Conservation (phyloP, 2,113 vertebrate genomes). For the Carassius auratus region DNA sequence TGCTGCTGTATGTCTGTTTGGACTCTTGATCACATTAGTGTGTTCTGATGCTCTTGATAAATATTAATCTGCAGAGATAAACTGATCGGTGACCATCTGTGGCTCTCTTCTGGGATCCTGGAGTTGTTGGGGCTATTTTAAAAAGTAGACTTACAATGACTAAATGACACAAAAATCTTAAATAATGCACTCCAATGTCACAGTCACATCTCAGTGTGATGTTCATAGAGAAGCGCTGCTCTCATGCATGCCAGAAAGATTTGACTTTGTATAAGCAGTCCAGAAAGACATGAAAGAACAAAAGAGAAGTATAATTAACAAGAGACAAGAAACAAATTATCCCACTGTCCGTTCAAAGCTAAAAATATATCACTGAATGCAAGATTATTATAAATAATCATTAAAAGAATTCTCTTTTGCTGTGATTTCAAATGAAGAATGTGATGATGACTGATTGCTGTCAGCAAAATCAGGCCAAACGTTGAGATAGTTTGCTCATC, state of each 20-base stretch:
- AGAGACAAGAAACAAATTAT: background rate
- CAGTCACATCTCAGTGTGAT: background rate
- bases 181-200: background rate
- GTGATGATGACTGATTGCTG: too few relatives aligned
- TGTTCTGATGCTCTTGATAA: slow-evolving; percentile 74
- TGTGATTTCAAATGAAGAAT: background rate
- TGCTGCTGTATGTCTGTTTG: slow-evolving; percentile 69
- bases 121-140: background rate
- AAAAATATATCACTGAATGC: background rate
- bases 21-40: slow-evolving; percentile 73
- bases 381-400: background rate
- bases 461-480: background rate
- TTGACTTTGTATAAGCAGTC: background rate
- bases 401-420: background rate
- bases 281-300: background rate
- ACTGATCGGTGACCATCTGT: slow-evolving; percentile 59
- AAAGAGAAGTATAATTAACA: background rate
- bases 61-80: slow-evolving; percentile 77
- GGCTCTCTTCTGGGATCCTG: slow-evolving; percentile 5
- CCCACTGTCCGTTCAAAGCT: slow-evolving; percentile 10
- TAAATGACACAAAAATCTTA: background rate
- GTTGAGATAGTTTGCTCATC: background rate
- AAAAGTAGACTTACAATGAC: background rate
- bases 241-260: background rate
- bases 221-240: background rate